A percentile compares a stretch with the other conserved stretches of the same genome.
These are phyloP conservation scores for Nesogale talazaci DNA, from an alignment of 2,113 vertebrate genomes.

Conservation along the genomic window DNA sequence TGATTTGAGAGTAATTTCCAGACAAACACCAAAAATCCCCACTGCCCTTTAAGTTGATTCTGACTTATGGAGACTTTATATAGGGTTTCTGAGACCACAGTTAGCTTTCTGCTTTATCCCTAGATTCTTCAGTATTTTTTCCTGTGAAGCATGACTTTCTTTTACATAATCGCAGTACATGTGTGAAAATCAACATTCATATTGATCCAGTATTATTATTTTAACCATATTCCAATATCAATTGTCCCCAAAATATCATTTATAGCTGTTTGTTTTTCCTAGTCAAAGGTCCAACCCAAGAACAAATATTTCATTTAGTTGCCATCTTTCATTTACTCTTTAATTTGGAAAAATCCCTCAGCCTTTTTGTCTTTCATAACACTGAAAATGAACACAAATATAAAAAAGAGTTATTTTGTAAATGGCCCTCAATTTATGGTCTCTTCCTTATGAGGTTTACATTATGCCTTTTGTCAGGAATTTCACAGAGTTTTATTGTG, in stretches of 20 bases:
- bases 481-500: not conserved
- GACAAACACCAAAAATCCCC: too few species aligned
- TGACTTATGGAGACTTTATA: too few species aligned
- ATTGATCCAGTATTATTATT: not conserved
- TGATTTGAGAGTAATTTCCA: constrained; percentile 2
- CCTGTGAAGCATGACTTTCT: constrained; percentile 26
- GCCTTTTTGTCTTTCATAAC: not conserved
- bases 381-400: not conserved
- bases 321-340: not conserved
- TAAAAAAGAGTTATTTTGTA: not conserved
- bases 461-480: constrained; percentile 10
- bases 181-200: constrained; percentile 47
- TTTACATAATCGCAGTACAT: not conserved
- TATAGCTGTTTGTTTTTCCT: not conserved
- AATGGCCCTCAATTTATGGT: not conserved
- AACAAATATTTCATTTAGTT: not conserved
- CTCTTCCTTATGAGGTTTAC: constrained; percentile 48
- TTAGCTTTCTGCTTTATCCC: not conserved
- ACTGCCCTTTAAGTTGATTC: not conserved
- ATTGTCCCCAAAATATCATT: too few species aligned
- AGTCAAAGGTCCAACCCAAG: not conserved
- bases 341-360: too few species aligned
- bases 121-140: constrained; percentile 36
- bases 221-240: not conserved
- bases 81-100: not conserved